A percentile compares a stretch with the other conserved stretches of the same genome.
phyloP scores from a whole-genome alignment of 2,888 invertebrate species.

The Erebia palarica region DNA sequence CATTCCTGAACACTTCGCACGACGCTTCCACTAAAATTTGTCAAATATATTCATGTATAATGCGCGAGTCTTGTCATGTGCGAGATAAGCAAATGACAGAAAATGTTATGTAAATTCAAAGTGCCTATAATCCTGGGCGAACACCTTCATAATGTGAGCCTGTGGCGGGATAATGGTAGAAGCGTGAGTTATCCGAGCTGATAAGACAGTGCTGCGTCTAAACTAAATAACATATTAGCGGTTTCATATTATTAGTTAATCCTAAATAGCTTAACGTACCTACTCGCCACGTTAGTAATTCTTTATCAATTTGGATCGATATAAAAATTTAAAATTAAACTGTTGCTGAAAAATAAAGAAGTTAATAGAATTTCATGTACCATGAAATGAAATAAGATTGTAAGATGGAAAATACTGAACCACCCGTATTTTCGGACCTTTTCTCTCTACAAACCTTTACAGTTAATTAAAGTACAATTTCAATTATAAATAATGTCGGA shows the following conservation, averaged over 20 bases:
- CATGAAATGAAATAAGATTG: not conserved
- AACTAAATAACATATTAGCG: constrained; percentile 48
- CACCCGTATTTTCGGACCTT: not conserved
- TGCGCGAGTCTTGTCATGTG: constrained; percentile 76
- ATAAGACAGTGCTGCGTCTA: constrained; percentile 62
- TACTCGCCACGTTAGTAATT: no score
- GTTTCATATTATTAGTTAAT: constrained; percentile 26
- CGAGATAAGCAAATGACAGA: constrained; percentile 80
- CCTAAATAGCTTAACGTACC: not conserved
- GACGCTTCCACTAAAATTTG: constrained; percentile 68
- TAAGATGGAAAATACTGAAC: not conserved
- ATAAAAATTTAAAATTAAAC: no score
- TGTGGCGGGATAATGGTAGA: constrained; percentile 62
- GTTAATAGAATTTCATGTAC: no score
- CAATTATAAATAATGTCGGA: constrained; percentile 76
- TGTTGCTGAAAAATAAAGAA: no score
- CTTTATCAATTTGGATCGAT: no score
- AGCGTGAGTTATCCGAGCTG: constrained; percentile 67
- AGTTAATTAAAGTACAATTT: constrained; percentile 69
- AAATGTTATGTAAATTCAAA: constrained; percentile 79
- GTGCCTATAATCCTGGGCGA: constrained; percentile 71
- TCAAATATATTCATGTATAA: constrained; percentile 78
- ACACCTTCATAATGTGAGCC: constrained; percentile 67
- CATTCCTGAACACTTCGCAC: constrained; percentile 66
- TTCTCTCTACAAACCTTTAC: constrained; percentile 27